Percentiles rank a stretch among this genome's conserved stretches.
phyloP scores from a whole-genome alignment of 2,797 vertebrate genomes.

The Anguilla obscura region DNA sequence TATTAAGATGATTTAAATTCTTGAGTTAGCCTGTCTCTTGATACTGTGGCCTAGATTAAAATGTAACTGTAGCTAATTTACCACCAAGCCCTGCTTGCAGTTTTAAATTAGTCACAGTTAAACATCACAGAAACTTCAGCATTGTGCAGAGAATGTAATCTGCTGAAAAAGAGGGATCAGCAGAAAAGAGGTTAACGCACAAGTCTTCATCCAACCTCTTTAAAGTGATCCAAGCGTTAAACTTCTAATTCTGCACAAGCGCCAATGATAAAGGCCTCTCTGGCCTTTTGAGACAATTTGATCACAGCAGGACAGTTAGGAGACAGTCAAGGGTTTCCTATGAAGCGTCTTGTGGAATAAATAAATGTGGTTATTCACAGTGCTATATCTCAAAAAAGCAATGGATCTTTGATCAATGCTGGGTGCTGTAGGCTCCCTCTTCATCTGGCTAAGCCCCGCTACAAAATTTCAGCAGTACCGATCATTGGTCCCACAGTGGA shows the following conservation, averaged over 20 bases:
- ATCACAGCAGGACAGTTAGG: background rate
- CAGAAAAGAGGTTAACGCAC: background rate
- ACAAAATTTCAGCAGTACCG: background rate
- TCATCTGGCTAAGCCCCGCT: background rate
- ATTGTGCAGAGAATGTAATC: background rate
- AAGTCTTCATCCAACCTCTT: background rate
- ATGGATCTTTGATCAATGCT: background rate
- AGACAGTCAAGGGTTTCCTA: background rate
- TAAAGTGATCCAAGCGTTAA: constrained; percentile 5
- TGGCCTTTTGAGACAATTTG: background rate
- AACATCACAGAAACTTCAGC: background rate
- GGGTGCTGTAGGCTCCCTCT: background rate
- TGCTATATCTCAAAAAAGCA: background rate
- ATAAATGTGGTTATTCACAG: background rate
- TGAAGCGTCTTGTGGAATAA: background rate
- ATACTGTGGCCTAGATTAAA: background rate
- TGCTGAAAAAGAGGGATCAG: background rate
- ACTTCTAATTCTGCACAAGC: constrained; percentile 20
- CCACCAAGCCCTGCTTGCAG: background rate
- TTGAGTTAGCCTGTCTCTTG: background rate
- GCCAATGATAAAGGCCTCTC: background rate
- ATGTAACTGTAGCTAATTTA: background rate
- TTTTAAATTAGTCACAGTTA: too few relatives aligned
- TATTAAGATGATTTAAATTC: background rate
- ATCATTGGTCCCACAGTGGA: background rate